phyloP scores from a whole-genome alignment of 2,113 vertebrate species.

The Chamaea fasciata region DNA sequence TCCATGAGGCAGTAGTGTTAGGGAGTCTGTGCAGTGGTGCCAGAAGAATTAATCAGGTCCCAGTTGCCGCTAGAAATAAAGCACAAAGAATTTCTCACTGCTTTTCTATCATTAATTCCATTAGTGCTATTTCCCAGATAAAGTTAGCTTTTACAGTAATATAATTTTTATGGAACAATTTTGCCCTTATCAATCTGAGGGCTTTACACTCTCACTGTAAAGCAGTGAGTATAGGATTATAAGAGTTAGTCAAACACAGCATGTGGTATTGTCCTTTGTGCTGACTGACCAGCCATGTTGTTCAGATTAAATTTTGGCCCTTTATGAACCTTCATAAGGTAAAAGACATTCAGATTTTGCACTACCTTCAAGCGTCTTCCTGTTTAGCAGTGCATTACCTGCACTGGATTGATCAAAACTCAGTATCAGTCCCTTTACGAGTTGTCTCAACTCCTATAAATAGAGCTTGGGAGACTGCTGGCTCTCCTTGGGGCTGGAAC shows the following conservation, averaged over 20 bases:
- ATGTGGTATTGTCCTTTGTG: background rate
- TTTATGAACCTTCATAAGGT: background rate
- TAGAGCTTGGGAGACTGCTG: background rate
- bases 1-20: background rate
- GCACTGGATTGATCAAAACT: background rate
- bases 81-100: background rate
- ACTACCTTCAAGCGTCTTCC: background rate
- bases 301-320: background rate
- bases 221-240: background rate
- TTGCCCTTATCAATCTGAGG: background rate
- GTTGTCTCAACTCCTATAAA: background rate
- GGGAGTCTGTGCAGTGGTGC: too few species aligned
- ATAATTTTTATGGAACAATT: background rate
- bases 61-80: background rate
- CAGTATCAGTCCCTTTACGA: rapidly evolving
- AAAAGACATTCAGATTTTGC: background rate
- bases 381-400: background rate
- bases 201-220: background rate
- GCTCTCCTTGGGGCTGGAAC: background rate
- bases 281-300: background rate
- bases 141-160: background rate
- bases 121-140: background rate
- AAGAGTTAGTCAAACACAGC: background rate
- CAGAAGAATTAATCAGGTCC: background rate
- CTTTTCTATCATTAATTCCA: background rate